Evolutionary conservation across 2,797 vertebrate genomes (phyloP).

Genomic region (Cheirogaleus major): DNA sequence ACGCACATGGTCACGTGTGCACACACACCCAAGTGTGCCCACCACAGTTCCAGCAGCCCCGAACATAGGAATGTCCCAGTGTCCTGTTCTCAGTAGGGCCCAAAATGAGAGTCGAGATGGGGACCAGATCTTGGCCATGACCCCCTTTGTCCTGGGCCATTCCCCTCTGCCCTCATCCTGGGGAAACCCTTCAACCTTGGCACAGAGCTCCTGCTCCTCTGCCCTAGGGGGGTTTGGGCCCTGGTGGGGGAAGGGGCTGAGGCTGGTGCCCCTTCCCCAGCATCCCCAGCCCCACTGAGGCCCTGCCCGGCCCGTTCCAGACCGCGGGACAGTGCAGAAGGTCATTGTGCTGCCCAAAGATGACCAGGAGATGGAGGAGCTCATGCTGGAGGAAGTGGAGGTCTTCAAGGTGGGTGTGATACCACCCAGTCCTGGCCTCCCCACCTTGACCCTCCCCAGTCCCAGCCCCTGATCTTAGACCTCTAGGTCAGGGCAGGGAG

Average conservation of each 20-base stretch:
- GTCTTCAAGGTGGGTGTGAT: constrained; percentile 93
- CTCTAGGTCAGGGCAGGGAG: neutral
- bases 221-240: constrained; percentile 17
- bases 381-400: constrained; percentile 97
- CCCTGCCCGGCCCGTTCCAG: constrained; percentile 85
- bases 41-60: neutral
- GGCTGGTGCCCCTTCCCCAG: constrained; percentile 66
- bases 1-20: neutral
- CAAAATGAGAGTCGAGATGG: neutral
- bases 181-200: neutral
- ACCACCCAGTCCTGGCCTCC: neutral
- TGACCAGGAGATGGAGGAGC: constrained; percentile 96
- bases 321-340: constrained; percentile 97
- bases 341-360: constrained; percentile 98
- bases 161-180: neutral
- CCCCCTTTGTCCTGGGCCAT: neutral
- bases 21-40: fast-evolving
- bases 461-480: neutral
- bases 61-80: neutral
- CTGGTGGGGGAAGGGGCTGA: constrained; percentile 75
- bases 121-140: neutral
- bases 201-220: constrained; percentile 1
- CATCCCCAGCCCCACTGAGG: constrained; percentile 57
- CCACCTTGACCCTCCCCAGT: neutral
- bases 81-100: neutral